Evolutionary conservation across 2,888 invertebrate genomes (phyloP).

Genomic region (Anoplius nigerrimus): DNA sequence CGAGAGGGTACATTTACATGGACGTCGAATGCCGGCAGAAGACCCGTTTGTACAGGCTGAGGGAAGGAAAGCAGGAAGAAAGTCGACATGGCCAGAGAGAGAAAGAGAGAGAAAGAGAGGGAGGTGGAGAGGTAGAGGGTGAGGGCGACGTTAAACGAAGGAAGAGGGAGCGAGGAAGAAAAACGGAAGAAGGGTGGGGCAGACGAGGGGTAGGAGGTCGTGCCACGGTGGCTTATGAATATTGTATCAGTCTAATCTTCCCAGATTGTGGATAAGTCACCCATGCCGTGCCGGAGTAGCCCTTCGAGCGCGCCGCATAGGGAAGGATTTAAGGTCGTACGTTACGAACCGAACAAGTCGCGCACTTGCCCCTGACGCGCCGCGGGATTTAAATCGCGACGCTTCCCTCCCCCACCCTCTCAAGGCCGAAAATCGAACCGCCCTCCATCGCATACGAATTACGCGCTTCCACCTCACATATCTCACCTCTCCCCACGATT

Average conservation of each 20-base stretch:
- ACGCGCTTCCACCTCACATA: no score
- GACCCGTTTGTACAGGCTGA: no score
- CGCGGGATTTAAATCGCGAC: no score
- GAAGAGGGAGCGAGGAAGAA: slow-evolving; percentile 16
- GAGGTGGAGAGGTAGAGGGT: background rate
- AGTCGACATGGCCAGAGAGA: no score
- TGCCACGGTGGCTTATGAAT: slow-evolving; percentile 65
- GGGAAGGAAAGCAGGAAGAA: no score
- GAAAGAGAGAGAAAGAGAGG: background rate
- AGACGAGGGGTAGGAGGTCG: slow-evolving; percentile 42
- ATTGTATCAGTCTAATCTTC: slow-evolving; percentile 71
- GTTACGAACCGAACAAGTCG: background rate
- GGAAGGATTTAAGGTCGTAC: background rate
- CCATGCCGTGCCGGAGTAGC: slow-evolving; percentile 38
- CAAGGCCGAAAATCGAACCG: no score
- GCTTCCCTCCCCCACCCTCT: no score
- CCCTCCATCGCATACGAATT: no score
- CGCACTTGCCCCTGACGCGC: background rate
- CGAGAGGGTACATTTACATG: background rate
- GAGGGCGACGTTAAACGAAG: background rate
- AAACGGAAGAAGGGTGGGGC: no score
- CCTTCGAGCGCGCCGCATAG: slow-evolving; percentile 21
- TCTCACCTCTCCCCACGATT: no score
- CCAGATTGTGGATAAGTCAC: slow-evolving; percentile 71
- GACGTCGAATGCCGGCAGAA: background rate